Evolutionary conservation across 2,113 vertebrate species (phyloP).

Genomic region (Neodon shergylaensis): DNA sequence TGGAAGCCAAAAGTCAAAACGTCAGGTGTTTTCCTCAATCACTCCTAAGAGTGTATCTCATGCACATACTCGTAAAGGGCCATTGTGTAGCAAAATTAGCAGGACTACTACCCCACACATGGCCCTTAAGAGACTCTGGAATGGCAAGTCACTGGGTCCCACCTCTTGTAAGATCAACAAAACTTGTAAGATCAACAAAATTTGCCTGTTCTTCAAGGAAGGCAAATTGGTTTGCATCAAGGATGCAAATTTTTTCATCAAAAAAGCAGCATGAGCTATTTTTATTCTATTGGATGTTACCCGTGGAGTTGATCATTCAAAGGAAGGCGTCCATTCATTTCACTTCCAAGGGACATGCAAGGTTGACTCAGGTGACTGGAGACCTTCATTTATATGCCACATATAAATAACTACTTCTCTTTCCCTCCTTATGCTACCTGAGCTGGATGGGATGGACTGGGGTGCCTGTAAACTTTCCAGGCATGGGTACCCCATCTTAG

Average conservation of each 20-base stretch:
- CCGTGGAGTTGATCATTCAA: constrained; percentile 48
- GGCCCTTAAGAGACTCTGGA: constrained; percentile 36
- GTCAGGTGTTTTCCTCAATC: background rate
- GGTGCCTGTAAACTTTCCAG: background rate
- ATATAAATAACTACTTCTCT: constrained; percentile 23
- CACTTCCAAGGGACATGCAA: constrained; percentile 20
- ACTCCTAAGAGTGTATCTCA: background rate
- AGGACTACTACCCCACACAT: background rate
- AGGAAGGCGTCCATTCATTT: constrained; percentile 53
- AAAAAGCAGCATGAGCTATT: background rate
- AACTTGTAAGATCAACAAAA: constrained; percentile 55
- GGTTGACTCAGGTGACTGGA: background rate
- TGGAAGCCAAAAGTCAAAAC: background rate
- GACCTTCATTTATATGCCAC: background rate
- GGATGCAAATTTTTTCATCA: constrained; percentile 28
- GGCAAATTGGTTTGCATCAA: constrained; percentile 51
- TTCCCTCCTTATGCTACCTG: constrained; percentile 28
- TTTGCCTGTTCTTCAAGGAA: constrained; percentile 39
- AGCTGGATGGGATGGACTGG: background rate
- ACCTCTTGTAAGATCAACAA: constrained; percentile 15
- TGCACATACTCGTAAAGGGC: background rate
- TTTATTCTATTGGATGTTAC: constrained; percentile 14
- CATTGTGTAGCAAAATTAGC: constrained; percentile 25
- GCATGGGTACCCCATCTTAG: background rate
- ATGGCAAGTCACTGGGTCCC: background rate